Percentiles rank a stretch among this genome's conserved stretches.
Conservation (phyloP, 2,888 invertebrate genomes). For the Amaurobius ferox region DNA sequence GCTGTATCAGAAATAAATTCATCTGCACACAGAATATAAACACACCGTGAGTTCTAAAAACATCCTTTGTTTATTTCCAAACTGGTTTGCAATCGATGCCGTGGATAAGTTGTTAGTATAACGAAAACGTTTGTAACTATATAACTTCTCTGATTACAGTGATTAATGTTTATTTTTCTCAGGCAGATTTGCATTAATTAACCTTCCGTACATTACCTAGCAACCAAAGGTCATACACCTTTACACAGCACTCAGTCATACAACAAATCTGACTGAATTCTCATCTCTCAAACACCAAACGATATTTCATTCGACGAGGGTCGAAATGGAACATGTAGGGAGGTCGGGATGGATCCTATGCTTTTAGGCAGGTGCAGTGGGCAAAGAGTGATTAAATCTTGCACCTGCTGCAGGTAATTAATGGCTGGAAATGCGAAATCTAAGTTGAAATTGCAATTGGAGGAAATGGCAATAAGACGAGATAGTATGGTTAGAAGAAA, state of each 20-base stretch:
- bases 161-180: too few relatives aligned
- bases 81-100: too few relatives aligned
- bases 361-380: constrained; percentile 43
- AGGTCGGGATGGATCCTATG: not conserved
- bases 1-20: too few relatives aligned
- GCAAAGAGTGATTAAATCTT: constrained; percentile 54
- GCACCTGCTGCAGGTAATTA: constrained; percentile 66
- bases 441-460: constrained; percentile 7
- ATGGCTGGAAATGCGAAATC: constrained; percentile 51
- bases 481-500: not conserved
- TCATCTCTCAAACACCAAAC: not conserved
- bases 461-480: constrained; percentile 4
- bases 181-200: too few relatives aligned
- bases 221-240: not conserved
- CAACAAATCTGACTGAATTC: not conserved
- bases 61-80: too few relatives aligned
- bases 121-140: too few relatives aligned
- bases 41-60: too few relatives aligned
- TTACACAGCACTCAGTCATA: not conserved
- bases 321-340: constrained; percentile 8
- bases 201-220: too few relatives aligned
- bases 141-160: too few relatives aligned
- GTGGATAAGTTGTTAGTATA: too few relatives aligned
- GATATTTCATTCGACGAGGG: constrained; percentile 12
- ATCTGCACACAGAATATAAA: too few relatives aligned